Conservation (phyloP, 2,113 vertebrate species). For the Syngnathus floridae region DNA sequence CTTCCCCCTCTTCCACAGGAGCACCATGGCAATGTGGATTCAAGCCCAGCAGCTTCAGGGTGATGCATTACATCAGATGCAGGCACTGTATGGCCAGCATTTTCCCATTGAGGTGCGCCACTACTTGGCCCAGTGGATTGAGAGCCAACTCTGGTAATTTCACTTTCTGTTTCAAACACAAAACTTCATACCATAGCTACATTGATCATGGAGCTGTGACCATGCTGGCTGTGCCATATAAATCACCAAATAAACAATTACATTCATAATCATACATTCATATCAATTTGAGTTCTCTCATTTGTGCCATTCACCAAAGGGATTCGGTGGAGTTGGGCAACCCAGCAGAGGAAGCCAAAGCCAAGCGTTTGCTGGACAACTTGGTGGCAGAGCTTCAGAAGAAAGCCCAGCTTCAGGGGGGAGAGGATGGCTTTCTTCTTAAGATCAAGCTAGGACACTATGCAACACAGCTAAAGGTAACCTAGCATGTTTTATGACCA, state of each 20-base stretch:
- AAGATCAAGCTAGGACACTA: constrained; percentile 96
- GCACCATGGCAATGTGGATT: constrained; percentile 87
- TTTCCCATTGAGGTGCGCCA: constrained; percentile 94
- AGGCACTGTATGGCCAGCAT: constrained; percentile 88
- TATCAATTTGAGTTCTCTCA: no score
- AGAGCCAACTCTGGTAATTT: constrained; percentile 82
- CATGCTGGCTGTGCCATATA: no score
- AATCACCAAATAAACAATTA: no score
- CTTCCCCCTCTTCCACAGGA: constrained; percentile 14
- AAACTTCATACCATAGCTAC: neutral
- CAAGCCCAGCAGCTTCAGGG: constrained; percentile 94
- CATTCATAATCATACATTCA: no score
- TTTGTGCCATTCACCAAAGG: constrained; percentile 57
- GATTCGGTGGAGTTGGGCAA: constrained; percentile 88
- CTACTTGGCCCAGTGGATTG: constrained; percentile 90
- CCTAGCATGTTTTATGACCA: neutral
- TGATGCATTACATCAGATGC: constrained; percentile 88
- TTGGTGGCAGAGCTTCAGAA: constrained; percentile 91
- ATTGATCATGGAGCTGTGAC: neutral
- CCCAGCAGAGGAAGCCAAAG: constrained; percentile 83
- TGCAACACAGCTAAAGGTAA: constrained; percentile 84
- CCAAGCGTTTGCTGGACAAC: constrained; percentile 83
- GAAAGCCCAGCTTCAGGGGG: constrained; percentile 89
- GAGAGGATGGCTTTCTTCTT: constrained; percentile 90
- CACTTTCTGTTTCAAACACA: neutral